Base-by-base conservation (phyloP, 2,797 vertebrate species). In the Labeo calbasu region DNA sequence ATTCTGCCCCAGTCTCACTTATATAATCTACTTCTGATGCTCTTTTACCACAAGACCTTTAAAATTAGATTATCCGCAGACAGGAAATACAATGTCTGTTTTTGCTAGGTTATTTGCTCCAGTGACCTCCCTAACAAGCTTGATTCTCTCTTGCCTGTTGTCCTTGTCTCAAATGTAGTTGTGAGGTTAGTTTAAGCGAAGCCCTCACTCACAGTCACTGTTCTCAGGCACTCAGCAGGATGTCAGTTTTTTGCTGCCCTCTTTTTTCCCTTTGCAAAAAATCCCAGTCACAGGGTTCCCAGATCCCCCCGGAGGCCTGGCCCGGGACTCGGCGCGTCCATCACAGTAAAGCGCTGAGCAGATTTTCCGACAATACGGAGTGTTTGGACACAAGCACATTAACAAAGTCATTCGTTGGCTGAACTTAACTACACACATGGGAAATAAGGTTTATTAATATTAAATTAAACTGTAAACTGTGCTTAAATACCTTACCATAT, bases 321-420 rank as follows among this genome's bases (percentile, higher is more conserved):
- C 89, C 86, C 86, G 84, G 91, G 90, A 90, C 82, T 73, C 79
- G 77, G 85, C 19, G 81, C 84, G 89, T 90, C 90, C 87, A 87
- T 89, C 86, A 88, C 84, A 92, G 87, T 8, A 28, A 83, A 90
- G 79, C 78, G 82, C 87, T 94, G 92, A 93, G 92, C 92, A 92
- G 80, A 53, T 88, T 87, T 77, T 73, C 70, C 51, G 68, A 68
- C 77, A 77, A 50, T n/a, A 50, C 73, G 75, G 14, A 77, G 43
- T 8, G 19, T 40, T 81, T 66, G 59, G 19, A 55, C 46, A 75
- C 48, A 50, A 65, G 63, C n/a, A 75, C 55, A 19, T 65, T 63
- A 66, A 65, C 65, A 55, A 48, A 14, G 14, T 66, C 43, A 48
- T 71, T 43, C 0, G 25, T 77, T 57, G 19, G 51, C 72, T 14